Conservation (phyloP, 2,797 vertebrate species). For the Alca torda region DNA sequence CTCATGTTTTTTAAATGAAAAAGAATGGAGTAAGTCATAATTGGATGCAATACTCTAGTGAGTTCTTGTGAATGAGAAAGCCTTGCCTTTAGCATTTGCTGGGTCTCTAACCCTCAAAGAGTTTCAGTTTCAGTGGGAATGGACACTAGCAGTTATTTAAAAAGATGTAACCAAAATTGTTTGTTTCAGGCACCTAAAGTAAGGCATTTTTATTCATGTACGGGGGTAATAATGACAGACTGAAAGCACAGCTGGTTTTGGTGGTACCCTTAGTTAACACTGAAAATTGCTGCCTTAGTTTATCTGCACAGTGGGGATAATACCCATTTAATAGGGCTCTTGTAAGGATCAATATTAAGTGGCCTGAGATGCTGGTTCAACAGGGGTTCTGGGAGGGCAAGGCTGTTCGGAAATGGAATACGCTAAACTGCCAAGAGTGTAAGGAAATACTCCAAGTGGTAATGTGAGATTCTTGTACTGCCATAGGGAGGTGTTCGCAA, state of each 20-base stretch:
- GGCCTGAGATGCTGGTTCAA: neutral
- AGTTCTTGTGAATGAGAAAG: neutral
- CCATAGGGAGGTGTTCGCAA: neutral
- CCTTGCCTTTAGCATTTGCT: neutral
- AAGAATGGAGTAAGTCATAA: neutral
- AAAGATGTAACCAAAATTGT: neutral
- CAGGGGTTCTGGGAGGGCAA: neutral
- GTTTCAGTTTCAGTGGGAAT: neutral
- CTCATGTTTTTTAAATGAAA: neutral
- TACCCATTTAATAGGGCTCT: neutral
- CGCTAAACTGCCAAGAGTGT: neutral
- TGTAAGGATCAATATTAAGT: neutral
- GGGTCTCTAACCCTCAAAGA: neutral
- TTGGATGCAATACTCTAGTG: neutral
- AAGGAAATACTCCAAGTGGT: neutral
- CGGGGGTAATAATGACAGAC: accelerated
- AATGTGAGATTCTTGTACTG: neutral
- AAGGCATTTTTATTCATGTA: neutral
- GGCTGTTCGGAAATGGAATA: neutral
- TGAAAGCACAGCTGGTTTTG: neutral
- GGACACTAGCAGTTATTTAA: neutral
- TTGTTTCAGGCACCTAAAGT: neutral
- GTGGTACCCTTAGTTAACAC: neutral
- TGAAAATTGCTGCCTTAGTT: neutral
- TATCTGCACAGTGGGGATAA: neutral